Conservation (phyloP, 2,888 invertebrate species). For the Leucoma salicis region DNA sequence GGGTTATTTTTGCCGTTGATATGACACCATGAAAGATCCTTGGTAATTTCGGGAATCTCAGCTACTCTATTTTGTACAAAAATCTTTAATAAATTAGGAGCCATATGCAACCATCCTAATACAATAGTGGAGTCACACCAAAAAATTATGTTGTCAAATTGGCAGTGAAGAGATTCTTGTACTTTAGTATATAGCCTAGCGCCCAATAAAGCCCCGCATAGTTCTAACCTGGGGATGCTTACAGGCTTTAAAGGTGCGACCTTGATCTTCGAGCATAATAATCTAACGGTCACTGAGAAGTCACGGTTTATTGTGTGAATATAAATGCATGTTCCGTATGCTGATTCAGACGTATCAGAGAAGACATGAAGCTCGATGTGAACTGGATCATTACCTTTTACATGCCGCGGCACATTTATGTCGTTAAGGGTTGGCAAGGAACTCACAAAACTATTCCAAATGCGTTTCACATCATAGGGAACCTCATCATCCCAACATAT, state of each 20-base stretch:
- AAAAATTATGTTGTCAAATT: constrained; percentile 17
- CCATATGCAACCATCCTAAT: constrained; percentile 25
- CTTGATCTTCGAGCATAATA: background rate
- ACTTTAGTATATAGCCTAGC: constrained; percentile 2
- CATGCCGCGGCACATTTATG: constrained; percentile 24
- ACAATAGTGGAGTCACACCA: constrained; percentile 34
- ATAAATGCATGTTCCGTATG: constrained; percentile 26
- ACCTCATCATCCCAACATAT: constrained; percentile 2
- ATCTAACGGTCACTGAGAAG: no score
- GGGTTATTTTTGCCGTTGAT: constrained; percentile 7
- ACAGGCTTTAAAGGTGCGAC: constrained; percentile 10
- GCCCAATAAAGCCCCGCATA: constrained; percentile 5
- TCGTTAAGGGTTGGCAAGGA: constrained; percentile 13
- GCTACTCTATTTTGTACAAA: constrained; percentile 26
- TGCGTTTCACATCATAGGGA: background rate
- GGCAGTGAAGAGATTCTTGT: constrained; percentile 6
- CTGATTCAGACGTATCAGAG: constrained; percentile 29
- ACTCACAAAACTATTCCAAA: constrained; percentile 4
- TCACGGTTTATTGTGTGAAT: background rate
- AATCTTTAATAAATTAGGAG: constrained; percentile 24
- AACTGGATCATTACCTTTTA: constrained; percentile 4
- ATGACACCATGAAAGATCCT: constrained; percentile 5
- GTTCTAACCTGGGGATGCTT: constrained; percentile 7
- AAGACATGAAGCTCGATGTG: constrained; percentile 30
- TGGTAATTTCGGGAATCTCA: constrained; percentile 22